These are phyloP conservation scores for Lasioglossum marginatum DNA, from an alignment of 2,888 invertebrate genomes.

Conservation along the genomic window DNA sequence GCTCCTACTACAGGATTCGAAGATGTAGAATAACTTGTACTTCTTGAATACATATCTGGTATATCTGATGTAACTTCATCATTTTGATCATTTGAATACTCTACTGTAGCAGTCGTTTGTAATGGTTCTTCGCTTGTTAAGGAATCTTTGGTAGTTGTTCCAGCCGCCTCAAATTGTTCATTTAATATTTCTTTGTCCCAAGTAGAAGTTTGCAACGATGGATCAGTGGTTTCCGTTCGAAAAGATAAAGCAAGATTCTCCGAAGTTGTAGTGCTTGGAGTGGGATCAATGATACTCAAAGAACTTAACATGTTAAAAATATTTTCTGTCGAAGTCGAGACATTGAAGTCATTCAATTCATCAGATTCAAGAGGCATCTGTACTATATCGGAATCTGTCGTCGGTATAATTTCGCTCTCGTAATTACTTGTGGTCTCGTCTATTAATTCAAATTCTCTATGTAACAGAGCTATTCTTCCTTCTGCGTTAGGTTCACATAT, in stretches of 20 bases:
- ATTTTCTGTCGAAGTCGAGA: conserved; percentile 6
- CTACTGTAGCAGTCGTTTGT: too few species aligned
- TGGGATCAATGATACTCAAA: not conserved
- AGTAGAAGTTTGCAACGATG: conserved; percentile 1
- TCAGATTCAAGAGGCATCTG: not conserved
- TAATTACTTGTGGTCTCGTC: not conserved
- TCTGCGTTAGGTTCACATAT: not conserved
- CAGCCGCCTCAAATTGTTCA: not conserved
- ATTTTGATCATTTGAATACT: not conserved
- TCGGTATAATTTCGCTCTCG: not conserved
- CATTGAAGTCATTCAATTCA: not conserved
- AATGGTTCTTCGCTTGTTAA: not conserved
- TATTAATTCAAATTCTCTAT: not conserved
- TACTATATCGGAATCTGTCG: not conserved
- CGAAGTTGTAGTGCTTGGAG: not conserved
- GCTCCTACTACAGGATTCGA: not conserved
- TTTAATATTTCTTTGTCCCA: too few species aligned
- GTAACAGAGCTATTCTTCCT: not conserved
- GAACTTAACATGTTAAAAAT: conserved; percentile 8
- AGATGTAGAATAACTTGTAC: not conserved
- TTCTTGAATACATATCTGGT: not conserved
- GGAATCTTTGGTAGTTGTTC: not conserved
- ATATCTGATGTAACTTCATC: not conserved
- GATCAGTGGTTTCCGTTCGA: not conserved
- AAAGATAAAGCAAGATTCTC: not conserved